Percentiles rank a stretch among this genome's conserved stretches.
Conservation (phyloP, 2,113 vertebrate genomes). For the Planiliza haematocheilus region DNA sequence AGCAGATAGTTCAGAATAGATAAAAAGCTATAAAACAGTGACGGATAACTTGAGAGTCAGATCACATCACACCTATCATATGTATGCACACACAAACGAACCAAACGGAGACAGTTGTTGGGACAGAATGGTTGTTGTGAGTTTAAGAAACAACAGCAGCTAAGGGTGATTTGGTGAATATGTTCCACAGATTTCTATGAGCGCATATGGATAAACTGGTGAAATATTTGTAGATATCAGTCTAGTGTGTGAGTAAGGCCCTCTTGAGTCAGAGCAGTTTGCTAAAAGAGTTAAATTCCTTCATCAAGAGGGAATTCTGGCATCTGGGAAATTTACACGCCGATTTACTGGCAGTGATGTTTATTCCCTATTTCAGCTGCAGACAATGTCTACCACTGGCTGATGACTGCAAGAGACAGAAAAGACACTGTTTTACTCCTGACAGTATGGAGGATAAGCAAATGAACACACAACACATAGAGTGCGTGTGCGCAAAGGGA, state of each 20-base stretch:
- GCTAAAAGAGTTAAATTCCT: background rate
- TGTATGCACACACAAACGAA: too few relatives aligned
- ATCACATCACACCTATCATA: background rate
- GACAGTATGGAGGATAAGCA: slow-evolving; percentile 48
- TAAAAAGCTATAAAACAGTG: too few relatives aligned
- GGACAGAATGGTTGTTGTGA: too few relatives aligned
- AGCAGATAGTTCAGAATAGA: too few relatives aligned
- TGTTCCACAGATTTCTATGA: too few relatives aligned
- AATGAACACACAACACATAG: slow-evolving; percentile 53
- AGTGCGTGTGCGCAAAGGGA: slow-evolving; percentile 46
- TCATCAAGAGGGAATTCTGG: background rate
- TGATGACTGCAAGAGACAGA: slow-evolving; percentile 22
- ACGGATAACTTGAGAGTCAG: slow-evolving; percentile 5
- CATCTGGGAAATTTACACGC: slow-evolving; percentile 2
- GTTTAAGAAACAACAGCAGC: background rate
- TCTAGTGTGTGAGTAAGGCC: background rate
- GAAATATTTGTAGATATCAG: background rate
- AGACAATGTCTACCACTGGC: slow-evolving; percentile 29
- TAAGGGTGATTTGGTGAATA: background rate
- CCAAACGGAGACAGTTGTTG: too few relatives aligned
- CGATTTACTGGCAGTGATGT: background rate
- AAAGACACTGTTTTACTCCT: slow-evolving; percentile 14
- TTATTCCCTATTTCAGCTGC: slow-evolving; percentile 22
- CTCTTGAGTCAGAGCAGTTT: background rate
- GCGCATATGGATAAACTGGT: too few relatives aligned